Evolutionary conservation across 2,113 vertebrate genomes (phyloP), one percentile per base, ranked within the genome.

Genomic region (Uropsilus gracilis): DNA sequence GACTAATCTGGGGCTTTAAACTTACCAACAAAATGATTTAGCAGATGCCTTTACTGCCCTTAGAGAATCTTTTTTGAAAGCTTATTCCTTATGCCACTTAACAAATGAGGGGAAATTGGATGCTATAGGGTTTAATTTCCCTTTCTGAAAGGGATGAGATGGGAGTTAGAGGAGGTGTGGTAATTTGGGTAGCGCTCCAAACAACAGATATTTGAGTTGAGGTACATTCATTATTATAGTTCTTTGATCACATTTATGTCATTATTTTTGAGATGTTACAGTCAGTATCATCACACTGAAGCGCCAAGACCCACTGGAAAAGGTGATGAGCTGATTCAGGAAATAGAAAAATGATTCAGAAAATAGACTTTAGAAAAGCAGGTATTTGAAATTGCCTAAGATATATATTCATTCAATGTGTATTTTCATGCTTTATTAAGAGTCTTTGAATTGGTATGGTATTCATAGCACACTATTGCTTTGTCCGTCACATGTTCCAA

Each of bases 21-120:
- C 44, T 71, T 22, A 76, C 48, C 63, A 89, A 37, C 75, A 61
- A 57, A 97, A 87, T 44, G 44, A 53, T 64, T 90, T 42, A 84
- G 34, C 76, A 91, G 88, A 86, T 94, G 94, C 66, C 64, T 92
- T 75, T 28, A 50, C 78, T 59, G 50, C 83, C 37, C 12, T 73
- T 28, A 50, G 5, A 63, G 10, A 16, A 64, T 18, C 61, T 55
- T 53, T 55, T 55, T 50, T 50, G 17, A 53, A 53, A 53, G 50
- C 3, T 53, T 17, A 6, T 22, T 2, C 3, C 2, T 20, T 53
- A 18, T 7, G 53, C 53, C n/a, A 76, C 46, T 26, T 30, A 55
- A 55, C 22, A 32, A 85, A 50, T 30, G 34, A 89, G 92, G 37
- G 55, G 34, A 71, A 69, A 39, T 8, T n/a, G 66, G 89, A 37